Evolutionary conservation across 2,113 vertebrate genomes (phyloP).

Genomic region (Caranx melampygus): DNA sequence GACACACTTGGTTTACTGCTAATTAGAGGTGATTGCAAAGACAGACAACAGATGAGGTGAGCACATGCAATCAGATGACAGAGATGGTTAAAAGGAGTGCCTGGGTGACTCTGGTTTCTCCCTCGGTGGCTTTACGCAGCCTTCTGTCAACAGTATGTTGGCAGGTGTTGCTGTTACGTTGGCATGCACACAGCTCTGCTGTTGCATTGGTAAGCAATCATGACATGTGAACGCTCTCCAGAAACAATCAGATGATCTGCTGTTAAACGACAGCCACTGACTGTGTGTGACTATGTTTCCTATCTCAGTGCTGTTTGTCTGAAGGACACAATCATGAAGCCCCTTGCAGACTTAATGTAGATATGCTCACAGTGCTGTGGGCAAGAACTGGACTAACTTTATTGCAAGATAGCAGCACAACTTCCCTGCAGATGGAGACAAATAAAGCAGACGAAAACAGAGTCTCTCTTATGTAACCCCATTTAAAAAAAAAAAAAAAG

Average conservation of each 20-base stretch:
- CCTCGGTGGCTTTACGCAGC: conserved; percentile 3
- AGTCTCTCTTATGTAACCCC: neutral
- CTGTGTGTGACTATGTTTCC: neutral
- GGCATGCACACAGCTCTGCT: conserved; percentile 25
- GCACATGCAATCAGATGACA: conserved; percentile 4
- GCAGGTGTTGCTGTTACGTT: conserved; percentile 33
- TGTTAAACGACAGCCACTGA: neutral
- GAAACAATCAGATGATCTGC: conserved; percentile 34
- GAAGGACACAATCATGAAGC: neutral
- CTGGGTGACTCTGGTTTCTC: conserved; percentile 21
- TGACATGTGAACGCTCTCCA: conserved; percentile 35
- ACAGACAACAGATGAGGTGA: conserved; percentile 20
- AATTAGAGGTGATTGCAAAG: conserved; percentile 8
- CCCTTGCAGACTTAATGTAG: neutral
- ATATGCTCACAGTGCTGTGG: neutral
- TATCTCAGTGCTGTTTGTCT: neutral
- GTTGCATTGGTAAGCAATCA: conserved; percentile 34
- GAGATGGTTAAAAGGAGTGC: neutral
- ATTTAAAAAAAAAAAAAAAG: neutral
- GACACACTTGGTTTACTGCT: neutral
- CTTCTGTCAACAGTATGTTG: conserved; percentile 44
- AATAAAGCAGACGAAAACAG: neutral
- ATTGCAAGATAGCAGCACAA: neutral
- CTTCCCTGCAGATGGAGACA: neutral
- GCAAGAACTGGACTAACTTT: neutral